Evolutionary conservation across 2,888 invertebrate genomes (phyloP).

Genomic region (Lutraria lutraria): DNA sequence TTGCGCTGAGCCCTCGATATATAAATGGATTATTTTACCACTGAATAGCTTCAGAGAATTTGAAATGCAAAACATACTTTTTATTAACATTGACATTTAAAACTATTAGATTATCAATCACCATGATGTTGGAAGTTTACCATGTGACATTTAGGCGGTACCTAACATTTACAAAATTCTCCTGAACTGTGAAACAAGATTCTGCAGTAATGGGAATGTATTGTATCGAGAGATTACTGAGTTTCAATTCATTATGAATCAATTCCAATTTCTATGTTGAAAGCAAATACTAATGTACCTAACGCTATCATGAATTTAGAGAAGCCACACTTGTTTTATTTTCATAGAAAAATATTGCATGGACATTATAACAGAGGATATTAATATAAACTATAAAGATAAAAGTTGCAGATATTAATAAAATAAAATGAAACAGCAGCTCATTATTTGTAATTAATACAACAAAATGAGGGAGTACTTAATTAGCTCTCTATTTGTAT

Average conservation of each 20-base stretch:
- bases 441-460: no score
- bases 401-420: no score
- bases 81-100: conserved; percentile 15
- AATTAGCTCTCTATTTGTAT: no score
- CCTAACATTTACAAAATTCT: conserved; percentile 1
- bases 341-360: no score
- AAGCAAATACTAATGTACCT: background rate
- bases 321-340: no score
- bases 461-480: no score
- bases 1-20: no score
- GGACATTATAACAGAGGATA: no score
- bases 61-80: background rate
- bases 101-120: background rate
- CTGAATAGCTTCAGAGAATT: background rate
- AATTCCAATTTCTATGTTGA: background rate
- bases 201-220: background rate
- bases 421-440: no score
- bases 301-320: no score
- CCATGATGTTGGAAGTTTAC: background rate
- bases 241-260: background rate
- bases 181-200: background rate
- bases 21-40: background rate
- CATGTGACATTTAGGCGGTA: background rate
- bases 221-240: background rate
- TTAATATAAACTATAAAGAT: no score